phyloP scores from a whole-genome alignment of 1,140 invertebrate species.

The Drosophila arizonae region DNA sequence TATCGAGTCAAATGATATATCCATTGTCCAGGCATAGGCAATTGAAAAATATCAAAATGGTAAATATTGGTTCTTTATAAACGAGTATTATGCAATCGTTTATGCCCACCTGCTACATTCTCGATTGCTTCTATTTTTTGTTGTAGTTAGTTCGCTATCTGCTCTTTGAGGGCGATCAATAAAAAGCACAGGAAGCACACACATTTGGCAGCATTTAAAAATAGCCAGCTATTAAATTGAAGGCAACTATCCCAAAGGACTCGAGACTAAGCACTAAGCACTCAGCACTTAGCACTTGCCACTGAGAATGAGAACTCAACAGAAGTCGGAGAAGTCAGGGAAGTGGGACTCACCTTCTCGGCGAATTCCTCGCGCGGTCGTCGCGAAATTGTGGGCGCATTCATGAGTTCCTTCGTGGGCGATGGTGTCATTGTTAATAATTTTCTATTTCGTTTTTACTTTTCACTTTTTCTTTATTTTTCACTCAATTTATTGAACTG shows the following conservation, averaged over 20 bases:
- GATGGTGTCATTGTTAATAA: slow-evolving; percentile 66
- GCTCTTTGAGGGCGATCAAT: slow-evolving; percentile 61
- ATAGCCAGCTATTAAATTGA: slow-evolving; percentile 28
- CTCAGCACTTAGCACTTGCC: too few species aligned
- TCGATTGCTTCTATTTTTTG: slow-evolving; percentile 3
- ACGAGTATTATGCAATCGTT: too few species aligned
- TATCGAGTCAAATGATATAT: too few species aligned
- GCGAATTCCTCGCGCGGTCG: slow-evolving; percentile 78
- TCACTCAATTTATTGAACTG: slow-evolving; percentile 3
- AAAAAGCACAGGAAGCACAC: slow-evolving; percentile 62
- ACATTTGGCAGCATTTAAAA: slow-evolving; percentile 44
- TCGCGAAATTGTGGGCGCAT: slow-evolving; percentile 70
- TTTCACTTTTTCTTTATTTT: slow-evolving; percentile 2
- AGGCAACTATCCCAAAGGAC: slow-evolving; percentile 8
- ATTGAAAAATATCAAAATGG: too few species aligned
- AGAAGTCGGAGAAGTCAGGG: too few species aligned
- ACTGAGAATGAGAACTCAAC: too few species aligned
- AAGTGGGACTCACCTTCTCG: slow-evolving; percentile 67
- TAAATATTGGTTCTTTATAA: too few species aligned
- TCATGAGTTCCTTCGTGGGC: slow-evolving; percentile 77
- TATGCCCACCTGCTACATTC: too few species aligned
- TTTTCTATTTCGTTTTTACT: slow-evolving; percentile 11
- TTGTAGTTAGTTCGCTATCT: slow-evolving; percentile 6
- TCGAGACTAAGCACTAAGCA: neutral
- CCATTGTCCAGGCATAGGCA: too few species aligned